These are phyloP conservation scores for Bujurquina vittata DNA, from an alignment of 2,113 vertebrate species.

Conservation along the genomic window DNA sequence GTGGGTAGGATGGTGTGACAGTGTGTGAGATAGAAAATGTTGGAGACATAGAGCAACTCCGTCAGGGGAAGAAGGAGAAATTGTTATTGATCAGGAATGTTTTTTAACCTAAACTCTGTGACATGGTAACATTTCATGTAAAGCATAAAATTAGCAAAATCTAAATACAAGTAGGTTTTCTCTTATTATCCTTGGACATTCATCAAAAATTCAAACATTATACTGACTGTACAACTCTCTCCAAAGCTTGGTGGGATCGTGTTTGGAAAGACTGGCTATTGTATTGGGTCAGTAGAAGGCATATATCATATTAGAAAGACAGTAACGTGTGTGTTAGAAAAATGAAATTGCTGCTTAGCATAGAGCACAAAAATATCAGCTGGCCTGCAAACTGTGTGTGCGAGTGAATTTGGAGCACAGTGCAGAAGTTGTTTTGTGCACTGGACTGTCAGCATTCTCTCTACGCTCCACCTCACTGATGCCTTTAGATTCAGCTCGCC, in stretches of 20 bases:
- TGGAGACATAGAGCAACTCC: slow-evolving; percentile 41
- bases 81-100: neutral
- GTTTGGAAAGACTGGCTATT: neutral
- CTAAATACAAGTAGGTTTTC: neutral
- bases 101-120: neutral
- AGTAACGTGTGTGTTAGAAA: too few species aligned
- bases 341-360: neutral
- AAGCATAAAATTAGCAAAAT: neutral
- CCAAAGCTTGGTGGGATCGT: neutral
- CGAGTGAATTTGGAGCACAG: neutral
- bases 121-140: neutral
- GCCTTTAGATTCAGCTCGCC: neutral
- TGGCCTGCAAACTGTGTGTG: neutral
- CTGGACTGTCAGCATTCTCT: neutral
- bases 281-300: neutral
- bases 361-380: neutral
- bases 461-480: neutral
- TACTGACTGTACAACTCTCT: neutral
- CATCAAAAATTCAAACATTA: neutral
- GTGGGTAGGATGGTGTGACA: slow-evolving; percentile 74
- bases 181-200: neutral
- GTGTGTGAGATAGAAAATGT: slow-evolving; percentile 54
- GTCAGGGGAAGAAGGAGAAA: slow-evolving; percentile 18
- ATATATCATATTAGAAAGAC: too few species aligned
- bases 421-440: neutral